phyloP scores from a whole-genome alignment of 2,797 vertebrate species.

The Acridotheres tristis region DNA sequence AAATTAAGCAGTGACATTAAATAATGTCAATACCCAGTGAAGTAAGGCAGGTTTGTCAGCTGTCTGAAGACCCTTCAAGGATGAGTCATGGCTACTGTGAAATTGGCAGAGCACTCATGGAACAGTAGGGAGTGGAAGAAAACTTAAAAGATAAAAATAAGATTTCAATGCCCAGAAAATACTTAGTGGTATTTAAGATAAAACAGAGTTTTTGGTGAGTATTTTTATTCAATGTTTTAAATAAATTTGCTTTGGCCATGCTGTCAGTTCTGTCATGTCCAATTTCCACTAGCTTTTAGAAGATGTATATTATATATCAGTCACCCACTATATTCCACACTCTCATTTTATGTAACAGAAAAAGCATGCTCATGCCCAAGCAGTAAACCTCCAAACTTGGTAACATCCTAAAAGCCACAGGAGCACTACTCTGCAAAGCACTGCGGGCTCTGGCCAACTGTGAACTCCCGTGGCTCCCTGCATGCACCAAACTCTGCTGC shows the following conservation, averaged over 20 bases:
- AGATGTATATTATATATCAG: neutral
- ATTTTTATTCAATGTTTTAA: slow-evolving; percentile 10
- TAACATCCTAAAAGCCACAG: neutral
- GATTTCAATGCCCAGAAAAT: neutral
- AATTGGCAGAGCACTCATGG: neutral
- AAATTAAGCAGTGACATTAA: neutral
- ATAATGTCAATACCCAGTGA: neutral
- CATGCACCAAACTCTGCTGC: neutral
- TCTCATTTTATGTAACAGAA: neutral
- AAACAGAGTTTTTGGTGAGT: neutral
- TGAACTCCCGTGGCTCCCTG: rapidly evolving
- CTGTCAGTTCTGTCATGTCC: neutral
- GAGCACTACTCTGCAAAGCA: neutral
- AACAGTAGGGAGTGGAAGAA: neutral
- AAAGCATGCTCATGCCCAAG: neutral
- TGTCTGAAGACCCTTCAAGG: neutral
- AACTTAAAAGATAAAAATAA: neutral
- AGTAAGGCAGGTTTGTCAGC: neutral
- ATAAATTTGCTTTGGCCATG: slow-evolving; percentile 7
- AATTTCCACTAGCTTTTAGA: slow-evolving; percentile 23
- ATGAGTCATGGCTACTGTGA: neutral
- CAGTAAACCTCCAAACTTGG: neutral
- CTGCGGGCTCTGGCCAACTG: rapidly evolving
- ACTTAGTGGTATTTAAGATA: neutral
- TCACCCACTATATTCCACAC: neutral